Percentiles rank a stretch among this genome's conserved stretches.
These are phyloP conservation scores for Drosophila anomelani DNA, from an alignment of 2,888 invertebrate genomes.

Conservation along the genomic window DNA sequence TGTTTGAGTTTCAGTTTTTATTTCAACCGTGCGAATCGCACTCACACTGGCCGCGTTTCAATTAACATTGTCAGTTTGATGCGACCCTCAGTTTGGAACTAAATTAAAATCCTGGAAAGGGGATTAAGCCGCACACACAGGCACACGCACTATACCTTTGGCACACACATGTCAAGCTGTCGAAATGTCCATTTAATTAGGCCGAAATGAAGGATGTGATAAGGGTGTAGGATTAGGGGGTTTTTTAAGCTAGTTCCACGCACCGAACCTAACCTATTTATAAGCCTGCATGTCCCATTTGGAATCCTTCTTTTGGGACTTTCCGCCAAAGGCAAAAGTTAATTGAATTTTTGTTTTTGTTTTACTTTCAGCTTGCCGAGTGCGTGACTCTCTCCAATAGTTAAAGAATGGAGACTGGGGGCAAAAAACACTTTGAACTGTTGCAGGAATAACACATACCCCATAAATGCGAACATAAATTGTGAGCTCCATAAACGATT, in stretches of 20 bases:
- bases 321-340: constrained; percentile 53
- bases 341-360: constrained; percentile 71
- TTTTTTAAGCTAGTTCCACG: constrained; percentile 41
- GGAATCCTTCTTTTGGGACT: constrained; percentile 12
- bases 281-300: constrained; percentile 13
- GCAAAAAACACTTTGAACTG: constrained; percentile 17
- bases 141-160: constrained; percentile 5
- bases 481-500: constrained; percentile 22
- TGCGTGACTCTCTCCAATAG: constrained; percentile 45
- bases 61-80: constrained; percentile 71
- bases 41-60: constrained; percentile 57
- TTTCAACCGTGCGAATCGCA: constrained; percentile 41
- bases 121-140: constrained; percentile 12
- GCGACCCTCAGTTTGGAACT: constrained; percentile 38
- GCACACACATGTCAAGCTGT: constrained; percentile 49
- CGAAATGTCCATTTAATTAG: constrained; percentile 57
- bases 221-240: constrained; percentile 43
- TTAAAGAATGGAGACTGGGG: not conserved
- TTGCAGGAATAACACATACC: constrained; percentile 1
- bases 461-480: constrained; percentile 28
- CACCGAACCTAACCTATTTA: constrained; percentile 29
- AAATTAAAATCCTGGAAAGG: constrained; percentile 45
- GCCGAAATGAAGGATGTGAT: constrained; percentile 42
- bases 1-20: constrained; percentile 30
- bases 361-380: constrained; percentile 57